Base-by-base conservation (phyloP, 2,797 vertebrate species). In the Hydrolagus colliei region DNA sequence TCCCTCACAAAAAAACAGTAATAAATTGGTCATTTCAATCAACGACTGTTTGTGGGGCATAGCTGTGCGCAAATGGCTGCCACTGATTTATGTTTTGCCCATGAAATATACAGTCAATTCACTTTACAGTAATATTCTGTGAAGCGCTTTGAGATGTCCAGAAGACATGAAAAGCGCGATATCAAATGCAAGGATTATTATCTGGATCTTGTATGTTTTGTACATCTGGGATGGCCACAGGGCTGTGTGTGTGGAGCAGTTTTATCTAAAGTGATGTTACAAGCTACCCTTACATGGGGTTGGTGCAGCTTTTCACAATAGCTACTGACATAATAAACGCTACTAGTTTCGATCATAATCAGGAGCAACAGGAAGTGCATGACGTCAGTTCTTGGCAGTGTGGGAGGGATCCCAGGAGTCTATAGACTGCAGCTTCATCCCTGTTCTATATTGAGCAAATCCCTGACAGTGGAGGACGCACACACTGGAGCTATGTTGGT, bases 351-450 rank as follows among this genome's bases (percentile, higher is more conserved):
- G 86, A 88, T 87, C 85, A 89, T 88, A 82, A 9, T 14, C 88
- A 90, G 93, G 92, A 93, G 91, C 89, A 90, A 88, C 91, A 95
- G 93, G 93, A 95, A 94, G 92, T 87, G 73, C 78, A 90, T 92
- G 91, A 95, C 94, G 94, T 96, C 95, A 95, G 91, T 77, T 41
- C 5, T 77, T 77, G 2, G 41, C 41, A 52, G 65, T 71, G 65
- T 84, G 79, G 79, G 79, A 84, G 65, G 79, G 65, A 84, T 71
- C 79, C 79, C 18, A 52, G 52, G 41, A 68, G 79, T 67, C 71
- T 4, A 16, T 68, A 11, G 79, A 14, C 52, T 71, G 20, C 63
- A 71, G 79, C 32, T 84, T 84, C 79, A 84, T 84, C 71, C 79
- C 32, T n/a, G 65, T 71, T 71, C 52, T 77, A 77, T 67, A 27